Evolutionary conservation across 2,888 invertebrate genomes (phyloP), one percentile per base, ranked within the genome.

Genomic region (Drosophila fungiperda): DNA sequence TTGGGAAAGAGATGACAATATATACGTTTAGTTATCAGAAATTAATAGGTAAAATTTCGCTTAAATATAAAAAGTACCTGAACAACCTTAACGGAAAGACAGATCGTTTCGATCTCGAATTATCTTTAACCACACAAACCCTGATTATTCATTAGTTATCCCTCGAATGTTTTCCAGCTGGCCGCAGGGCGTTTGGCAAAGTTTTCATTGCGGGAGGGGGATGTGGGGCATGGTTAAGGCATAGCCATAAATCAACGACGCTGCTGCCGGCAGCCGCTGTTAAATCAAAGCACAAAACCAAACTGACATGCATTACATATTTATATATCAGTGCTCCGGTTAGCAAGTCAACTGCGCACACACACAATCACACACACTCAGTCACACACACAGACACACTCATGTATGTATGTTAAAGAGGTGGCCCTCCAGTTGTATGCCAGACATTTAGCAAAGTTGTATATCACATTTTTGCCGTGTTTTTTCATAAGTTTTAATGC

Each of bases 201-300:
- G 77, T 69, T 74, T 69, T 70, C n/a, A 57, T 15, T 45, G 23
- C 15, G 23, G 1, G 32, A n/a, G 33, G 75, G 74, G 9, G 49
- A 2, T 7, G 65, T 20, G 20, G 26, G 73, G 63, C 55, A 4
- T 23, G 23, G 45, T 45, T 45, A 73, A 40, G 53, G 63, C 65
- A 60, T 49, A 60, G 66, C 72, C 80, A 87, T 85, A 84, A 85
- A 87, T 85, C 84, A 87, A 74, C 81, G 67, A 72, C 29, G 68
- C 40, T 66, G 65, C 62, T 63, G 75, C 75, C 62, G 52, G 65
- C 76, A 76, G 68, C 38, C 26, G 83, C 78, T 85, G 82, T 80
- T 83, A 86, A 87, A 87, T 86, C 85, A 87, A 87, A 87, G 85
- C 80, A 65, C 82, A 76, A 85, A 87, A 76, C 82, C 83, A 87